Percentiles rank a stretch among this genome's conserved stretches.
These are phyloP conservation scores for Battus philenor DNA, from an alignment of 1,140 invertebrate species.

Conservation along the genomic window DNA sequence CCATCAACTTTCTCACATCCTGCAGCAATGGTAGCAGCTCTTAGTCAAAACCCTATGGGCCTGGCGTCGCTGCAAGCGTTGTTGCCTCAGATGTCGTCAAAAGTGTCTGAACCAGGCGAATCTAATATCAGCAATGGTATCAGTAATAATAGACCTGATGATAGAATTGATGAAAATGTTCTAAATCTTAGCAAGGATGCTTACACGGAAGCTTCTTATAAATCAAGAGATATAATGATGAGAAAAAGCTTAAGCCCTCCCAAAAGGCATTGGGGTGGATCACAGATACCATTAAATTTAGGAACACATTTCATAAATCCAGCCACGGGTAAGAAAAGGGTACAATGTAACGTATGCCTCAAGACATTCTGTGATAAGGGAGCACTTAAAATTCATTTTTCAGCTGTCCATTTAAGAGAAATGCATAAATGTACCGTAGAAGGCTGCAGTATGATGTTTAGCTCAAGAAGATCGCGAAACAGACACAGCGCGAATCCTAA, in stretches of 20 bases:
- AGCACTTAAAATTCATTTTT: constrained; percentile 99
- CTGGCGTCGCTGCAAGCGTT: constrained; percentile 63
- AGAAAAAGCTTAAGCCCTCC: constrained; percentile 91
- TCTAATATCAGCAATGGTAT: constrained; percentile 34
- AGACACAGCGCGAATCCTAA: constrained; percentile 98
- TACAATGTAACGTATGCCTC: constrained; percentile 98
- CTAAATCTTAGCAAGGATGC: constrained; percentile 82
- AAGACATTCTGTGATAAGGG: constrained; percentile 99
- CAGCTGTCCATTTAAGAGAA: constrained; percentile 97
- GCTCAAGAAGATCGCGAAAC: constrained; percentile 95
- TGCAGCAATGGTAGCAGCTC: constrained; percentile 75
- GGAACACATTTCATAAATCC: constrained; percentile 95
- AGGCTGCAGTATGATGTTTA: constrained; percentile 99
- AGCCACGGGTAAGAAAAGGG: constrained; percentile 95
- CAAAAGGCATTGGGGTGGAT: constrained; percentile 92
- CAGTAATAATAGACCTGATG: constrained; percentile 45
- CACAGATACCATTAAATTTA: constrained; percentile 88
- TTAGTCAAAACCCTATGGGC: constrained; percentile 68
- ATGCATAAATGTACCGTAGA: constrained; percentile 99
- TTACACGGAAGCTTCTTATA: constrained; percentile 58
- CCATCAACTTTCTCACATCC: constrained; percentile 73
- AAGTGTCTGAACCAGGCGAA: constrained; percentile 38
- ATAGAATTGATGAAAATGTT: constrained; percentile 81
- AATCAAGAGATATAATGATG: constrained; percentile 71
- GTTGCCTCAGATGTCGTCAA: constrained; percentile 60